Base-by-base conservation (phyloP, 2,797 vertebrate genomes). In the Danio tinwini region DNA sequence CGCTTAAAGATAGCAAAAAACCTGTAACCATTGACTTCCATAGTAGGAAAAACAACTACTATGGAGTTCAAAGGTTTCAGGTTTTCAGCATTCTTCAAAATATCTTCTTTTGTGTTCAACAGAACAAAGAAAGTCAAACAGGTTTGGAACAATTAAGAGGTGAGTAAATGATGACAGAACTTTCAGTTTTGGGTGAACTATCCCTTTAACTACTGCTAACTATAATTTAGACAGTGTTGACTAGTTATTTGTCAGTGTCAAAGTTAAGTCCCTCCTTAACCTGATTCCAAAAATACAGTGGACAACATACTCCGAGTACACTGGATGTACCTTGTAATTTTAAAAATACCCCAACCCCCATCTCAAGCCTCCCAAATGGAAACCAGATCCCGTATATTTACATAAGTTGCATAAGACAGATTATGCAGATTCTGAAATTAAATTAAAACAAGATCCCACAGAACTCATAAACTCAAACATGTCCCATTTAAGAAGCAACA, bases 341-440 rank as follows among this genome's bases (percentile, higher is more conserved):
- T 64, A 71, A 81, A 84, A 84, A 78, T 69, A 77, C 50, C 74
- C 58, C 10, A 47, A 52, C 50, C 63, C 82, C 64, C 47, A 58
- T 7, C 53, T 40, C 59, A 40, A 19, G 52, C 71, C 79, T 71
- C 72, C 67, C 73, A 2, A 13, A 55, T 37, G 19, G 81, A 78
- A 85, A 81, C 21, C 19, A 85, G 80, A 86, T 59, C 44, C 19
- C 63, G 52, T 8, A 7, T 84, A 83, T 85, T 84, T 84, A 82
- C 76, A 77, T 12, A 65, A 39, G 17, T 37, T 70, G 78, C 47
- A 59, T 58, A 45, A 68, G 50, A 55, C 9, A 68, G 14, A 7
- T 73, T 45, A 7, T 10, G 50, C 12, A 68, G 14, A 7, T 73
- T 21, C 12, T 16, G 1, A 12, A 42, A 39, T 13, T 13, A 53